Evolutionary conservation across 2,113 vertebrate genomes (phyloP).

Genomic region (Gasterosteus nipponicus): DNA sequence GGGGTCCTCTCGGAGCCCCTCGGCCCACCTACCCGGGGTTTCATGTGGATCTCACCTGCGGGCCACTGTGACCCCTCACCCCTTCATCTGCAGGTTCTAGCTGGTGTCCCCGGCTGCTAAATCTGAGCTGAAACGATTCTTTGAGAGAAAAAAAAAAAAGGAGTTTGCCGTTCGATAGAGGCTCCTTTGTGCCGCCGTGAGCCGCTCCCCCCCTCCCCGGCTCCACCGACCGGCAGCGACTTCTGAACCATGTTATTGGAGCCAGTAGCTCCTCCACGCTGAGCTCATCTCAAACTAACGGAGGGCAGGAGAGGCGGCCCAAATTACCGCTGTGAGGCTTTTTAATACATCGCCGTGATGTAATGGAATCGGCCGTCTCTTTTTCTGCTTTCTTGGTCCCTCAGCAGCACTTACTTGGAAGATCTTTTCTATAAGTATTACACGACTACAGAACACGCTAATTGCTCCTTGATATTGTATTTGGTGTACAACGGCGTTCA

Average conservation of each 20-base stretch:
- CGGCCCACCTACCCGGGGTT: slow-evolving; percentile 26
- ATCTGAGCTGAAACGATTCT: slow-evolving; percentile 55
- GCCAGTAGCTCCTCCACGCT: slow-evolving; percentile 57
- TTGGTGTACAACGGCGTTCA: not conserved
- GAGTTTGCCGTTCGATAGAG: slow-evolving; percentile 58
- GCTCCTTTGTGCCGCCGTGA: slow-evolving; percentile 67
- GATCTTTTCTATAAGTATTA: slow-evolving; percentile 15
- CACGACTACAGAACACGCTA: slow-evolving; percentile 16
- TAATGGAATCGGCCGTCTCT: slow-evolving; percentile 67
- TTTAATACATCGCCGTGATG: slow-evolving; percentile 64
- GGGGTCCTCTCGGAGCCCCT: not conserved
- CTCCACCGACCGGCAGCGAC: slow-evolving; percentile 47
- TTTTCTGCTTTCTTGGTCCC: slow-evolving; percentile 44
- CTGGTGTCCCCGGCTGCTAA: slow-evolving; percentile 55
- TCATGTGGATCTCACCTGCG: slow-evolving; percentile 64
- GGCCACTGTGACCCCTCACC: slow-evolving; percentile 56
- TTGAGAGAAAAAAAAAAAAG: slow-evolving; percentile 35
- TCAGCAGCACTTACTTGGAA: slow-evolving; percentile 31
- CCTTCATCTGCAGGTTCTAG: slow-evolving; percentile 34
- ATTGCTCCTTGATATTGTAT: slow-evolving; percentile 42
- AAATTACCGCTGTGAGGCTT: slow-evolving; percentile 55
- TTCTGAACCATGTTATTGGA: slow-evolving; percentile 69
- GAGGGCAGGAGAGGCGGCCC: slow-evolving; percentile 63
- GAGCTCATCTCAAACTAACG: slow-evolving; percentile 65
- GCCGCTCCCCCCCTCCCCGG: slow-evolving; percentile 51